These are phyloP conservation scores for Drosophila persimilis DNA, from an alignment of 1,140 invertebrate genomes.

Conservation along the genomic window DNA sequence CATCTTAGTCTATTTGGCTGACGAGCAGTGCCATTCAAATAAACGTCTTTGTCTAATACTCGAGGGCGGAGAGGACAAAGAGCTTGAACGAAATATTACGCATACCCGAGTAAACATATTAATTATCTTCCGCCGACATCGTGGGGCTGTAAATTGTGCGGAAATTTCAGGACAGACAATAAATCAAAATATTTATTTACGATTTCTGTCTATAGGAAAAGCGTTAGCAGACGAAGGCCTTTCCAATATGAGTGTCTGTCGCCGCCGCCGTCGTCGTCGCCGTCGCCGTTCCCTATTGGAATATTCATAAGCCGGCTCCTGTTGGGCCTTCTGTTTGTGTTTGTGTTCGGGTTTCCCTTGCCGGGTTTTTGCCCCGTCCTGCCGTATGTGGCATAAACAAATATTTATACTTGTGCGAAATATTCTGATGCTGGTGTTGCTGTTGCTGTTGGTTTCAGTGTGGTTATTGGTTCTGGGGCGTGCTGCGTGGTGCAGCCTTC, in stretches of 20 bases:
- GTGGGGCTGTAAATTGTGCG: slow-evolving; percentile 46
- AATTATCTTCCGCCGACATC: slow-evolving; percentile 48
- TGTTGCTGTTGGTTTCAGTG: slow-evolving; percentile 23
- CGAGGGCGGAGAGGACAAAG: too few species aligned
- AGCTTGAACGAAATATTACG: slow-evolving; percentile 31
- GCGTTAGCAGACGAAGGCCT: slow-evolving; percentile 35
- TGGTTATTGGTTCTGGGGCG: slow-evolving; percentile 6
- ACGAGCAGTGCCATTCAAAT: neutral
- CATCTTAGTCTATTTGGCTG: too few species aligned
- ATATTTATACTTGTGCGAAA: slow-evolving; percentile 74
- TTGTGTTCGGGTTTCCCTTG: slow-evolving; percentile 43
- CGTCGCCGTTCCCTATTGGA: slow-evolving; percentile 8
- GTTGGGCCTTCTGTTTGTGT: slow-evolving; percentile 21
- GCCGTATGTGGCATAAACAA: slow-evolving; percentile 65
- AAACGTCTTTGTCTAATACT: neutral
- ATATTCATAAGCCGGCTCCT: slow-evolving; percentile 48
- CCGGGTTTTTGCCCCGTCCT: slow-evolving; percentile 10
- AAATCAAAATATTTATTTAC: slow-evolving; percentile 64
- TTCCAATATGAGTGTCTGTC: slow-evolving; percentile 30
- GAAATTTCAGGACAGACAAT: slow-evolving; percentile 47
- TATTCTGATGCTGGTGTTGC: slow-evolving; percentile 47
- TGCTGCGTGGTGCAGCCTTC: slow-evolving; percentile 20
- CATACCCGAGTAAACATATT: slow-evolving; percentile 56
- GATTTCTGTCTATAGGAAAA: slow-evolving; percentile 55
- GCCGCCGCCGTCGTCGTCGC: neutral